Evolutionary conservation across 2,888 invertebrate species (phyloP).

Genomic region (Uropetala carovei): DNA sequence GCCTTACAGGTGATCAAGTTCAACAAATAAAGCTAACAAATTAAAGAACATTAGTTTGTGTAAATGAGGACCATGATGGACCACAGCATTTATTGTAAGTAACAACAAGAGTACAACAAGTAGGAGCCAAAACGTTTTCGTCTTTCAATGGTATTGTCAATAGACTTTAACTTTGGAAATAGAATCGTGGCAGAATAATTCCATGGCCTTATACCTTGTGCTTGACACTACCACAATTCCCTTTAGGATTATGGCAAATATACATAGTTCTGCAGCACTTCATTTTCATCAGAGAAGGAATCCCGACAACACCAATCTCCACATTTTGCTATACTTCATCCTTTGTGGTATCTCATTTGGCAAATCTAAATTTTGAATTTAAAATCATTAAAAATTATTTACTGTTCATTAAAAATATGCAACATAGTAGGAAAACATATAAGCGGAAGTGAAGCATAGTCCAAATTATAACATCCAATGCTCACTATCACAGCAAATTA

Average conservation of each 20-base stretch:
- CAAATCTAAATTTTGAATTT: conserved; percentile 32
- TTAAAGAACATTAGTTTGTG: conserved; percentile 46
- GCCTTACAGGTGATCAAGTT: too few relatives aligned
- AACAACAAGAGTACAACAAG: conserved; percentile 64
- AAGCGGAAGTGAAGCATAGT: conserved; percentile 5
- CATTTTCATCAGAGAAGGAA: conserved; percentile 31
- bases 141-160: conserved; percentile 49
- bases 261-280: conserved; percentile 40
- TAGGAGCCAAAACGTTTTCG: conserved; percentile 57
- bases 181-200: conserved; percentile 38
- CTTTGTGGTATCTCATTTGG: conserved; percentile 42
- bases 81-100: conserved; percentile 63
- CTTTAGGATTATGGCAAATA: conserved; percentile 35
- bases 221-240: conserved; percentile 56
- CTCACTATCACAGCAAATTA: conserved; percentile 53
- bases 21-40: background rate
- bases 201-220: conserved; percentile 55
- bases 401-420: conserved; percentile 25
- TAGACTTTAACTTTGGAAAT: conserved; percentile 36
- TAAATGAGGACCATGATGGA: conserved; percentile 61
- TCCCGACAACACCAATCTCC: conserved; percentile 34
- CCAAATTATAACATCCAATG: conserved; percentile 25
- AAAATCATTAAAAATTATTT: conserved; percentile 23
- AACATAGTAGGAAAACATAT: conserved; percentile 21
- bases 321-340: conserved; percentile 45